phyloP scores from a whole-genome alignment of 2,113 vertebrate species.

The Notarius quadriscutis region DNA sequence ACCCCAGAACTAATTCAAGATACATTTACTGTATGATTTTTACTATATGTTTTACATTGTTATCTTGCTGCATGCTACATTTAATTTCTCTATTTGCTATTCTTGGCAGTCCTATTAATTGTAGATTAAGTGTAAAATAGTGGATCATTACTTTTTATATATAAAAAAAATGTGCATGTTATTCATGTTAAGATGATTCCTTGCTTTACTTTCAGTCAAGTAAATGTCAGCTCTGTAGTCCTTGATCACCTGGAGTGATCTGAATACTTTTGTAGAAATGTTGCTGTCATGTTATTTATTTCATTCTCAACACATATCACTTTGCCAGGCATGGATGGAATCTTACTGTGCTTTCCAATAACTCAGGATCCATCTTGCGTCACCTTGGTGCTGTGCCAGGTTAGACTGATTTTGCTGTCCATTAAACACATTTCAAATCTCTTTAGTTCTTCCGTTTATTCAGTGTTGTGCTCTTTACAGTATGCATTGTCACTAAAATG shows the following conservation, averaged over 20 bases:
- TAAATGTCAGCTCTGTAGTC: neutral
- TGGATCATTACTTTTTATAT: neutral
- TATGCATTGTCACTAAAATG: neutral
- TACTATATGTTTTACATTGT: neutral
- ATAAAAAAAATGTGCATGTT: neutral
- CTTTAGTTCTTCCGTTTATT: neutral
- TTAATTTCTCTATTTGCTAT: neutral
- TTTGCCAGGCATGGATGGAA: conserved; percentile 85
- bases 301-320: neutral
- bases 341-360: conserved; percentile 91
- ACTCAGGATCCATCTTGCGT: conserved; percentile 91
- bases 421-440: neutral
- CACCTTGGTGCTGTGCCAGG: conserved; percentile 93
- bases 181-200: neutral
- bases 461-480: neutral
- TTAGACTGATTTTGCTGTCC: conserved; percentile 52
- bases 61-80: neutral
- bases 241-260: neutral
- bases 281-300: neutral
- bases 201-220: neutral
- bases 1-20: neutral
- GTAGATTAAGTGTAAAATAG: too few species aligned
- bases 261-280: neutral
- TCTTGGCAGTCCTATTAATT: neutral
- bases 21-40: neutral